Percentiles rank a stretch among this genome's conserved stretches.
phyloP scores from a whole-genome alignment of 2,888 invertebrate genomes.

The Blomia tropicalis region DNA sequence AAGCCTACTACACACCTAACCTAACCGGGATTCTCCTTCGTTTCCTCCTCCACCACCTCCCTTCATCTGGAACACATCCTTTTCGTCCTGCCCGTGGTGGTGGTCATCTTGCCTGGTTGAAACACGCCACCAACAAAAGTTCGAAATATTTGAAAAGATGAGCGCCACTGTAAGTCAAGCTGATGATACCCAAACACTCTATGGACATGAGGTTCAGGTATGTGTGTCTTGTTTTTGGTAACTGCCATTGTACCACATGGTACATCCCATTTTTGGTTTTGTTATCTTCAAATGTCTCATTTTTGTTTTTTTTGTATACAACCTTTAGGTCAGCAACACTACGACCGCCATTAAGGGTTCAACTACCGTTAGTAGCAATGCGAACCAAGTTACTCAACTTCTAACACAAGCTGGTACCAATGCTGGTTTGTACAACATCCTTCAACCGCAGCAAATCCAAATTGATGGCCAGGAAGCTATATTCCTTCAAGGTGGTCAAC shows the following conservation, averaged over 20 bases:
- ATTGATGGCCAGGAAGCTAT: conserved; percentile 81
- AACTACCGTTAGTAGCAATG: neutral
- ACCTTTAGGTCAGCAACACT: neutral
- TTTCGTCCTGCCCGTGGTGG: conserved; percentile 5
- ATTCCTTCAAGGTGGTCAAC: conserved; percentile 50
- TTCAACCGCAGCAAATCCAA: conserved; percentile 52
- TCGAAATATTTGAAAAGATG: too few species aligned
- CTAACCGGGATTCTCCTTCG: conserved; percentile 11
- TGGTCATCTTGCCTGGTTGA: conserved; percentile 13
- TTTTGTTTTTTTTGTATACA: neutral
- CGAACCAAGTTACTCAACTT: conserved; percentile 16
- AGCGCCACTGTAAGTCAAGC: conserved; percentile 5
- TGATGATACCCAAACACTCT: conserved; percentile 3
- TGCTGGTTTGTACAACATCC: conserved; percentile 29
- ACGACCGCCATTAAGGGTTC: conserved; percentile 1
- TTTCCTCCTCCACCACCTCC: conserved; percentile 12
- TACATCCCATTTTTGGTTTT: neutral
- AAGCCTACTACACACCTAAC: conserved; percentile 12
- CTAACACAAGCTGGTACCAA: conserved; percentile 4
- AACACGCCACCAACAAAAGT: too few species aligned
- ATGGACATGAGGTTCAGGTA: conserved; percentile 8
- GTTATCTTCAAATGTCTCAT: neutral
- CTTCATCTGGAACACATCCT: conserved; percentile 13
- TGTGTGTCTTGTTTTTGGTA: neutral
- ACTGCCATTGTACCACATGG: too few species aligned